Base-by-base conservation (phyloP, 2,797 vertebrate genomes). In the Pteropus rufus region DNA sequence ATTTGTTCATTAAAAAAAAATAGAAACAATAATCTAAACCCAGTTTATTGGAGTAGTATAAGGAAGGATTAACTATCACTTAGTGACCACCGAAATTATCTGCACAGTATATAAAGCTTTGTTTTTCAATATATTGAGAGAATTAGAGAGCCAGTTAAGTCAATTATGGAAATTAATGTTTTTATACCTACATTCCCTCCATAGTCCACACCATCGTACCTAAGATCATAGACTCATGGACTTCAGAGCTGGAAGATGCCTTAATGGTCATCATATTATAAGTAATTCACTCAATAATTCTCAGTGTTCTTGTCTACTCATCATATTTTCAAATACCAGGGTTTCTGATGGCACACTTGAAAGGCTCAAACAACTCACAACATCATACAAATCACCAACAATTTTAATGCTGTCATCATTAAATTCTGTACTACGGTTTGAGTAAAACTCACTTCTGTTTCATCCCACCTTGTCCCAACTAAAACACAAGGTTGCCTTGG, bases 361-460 rank as follows among this genome's bases (percentile, higher is more conserved):
- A 69, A 75, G 65, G 19, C 14, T 62, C 49, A 69, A 24, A 58
- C 12, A 10, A 56, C 52, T 85, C 89, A 69, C 56, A 70, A 29
- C 49, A 70, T 39, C 21, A 75, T 41, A 49, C 16, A 80, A 46
- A 81, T 39, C 44, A 34, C 31, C 44, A 56, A 46, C 14, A 65
- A 65, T 44, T 73, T 39, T 12, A 15, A 65, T 7, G 9, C 11
- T 31, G 11, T 69, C 29, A 29, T 12, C 60, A 34, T 70, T 92
- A 29, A 36, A 23, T 6, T 0, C 10, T 16, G n/a, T 0, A 1
- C 44, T 24, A 31, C 67, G 10, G 2, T 52, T 54, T 31, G n/a
- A 75, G 46, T 34, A 49, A 58, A 82, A 62, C 36, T 39, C 31
- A 19, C 3, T 34, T 81, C 44, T 58, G 62, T 67, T 72, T n/a